Percentiles rank a stretch among this genome's conserved stretches.
phyloP scores from a whole-genome alignment of 2,797 vertebrate genomes.

The Vireo griseus region DNA sequence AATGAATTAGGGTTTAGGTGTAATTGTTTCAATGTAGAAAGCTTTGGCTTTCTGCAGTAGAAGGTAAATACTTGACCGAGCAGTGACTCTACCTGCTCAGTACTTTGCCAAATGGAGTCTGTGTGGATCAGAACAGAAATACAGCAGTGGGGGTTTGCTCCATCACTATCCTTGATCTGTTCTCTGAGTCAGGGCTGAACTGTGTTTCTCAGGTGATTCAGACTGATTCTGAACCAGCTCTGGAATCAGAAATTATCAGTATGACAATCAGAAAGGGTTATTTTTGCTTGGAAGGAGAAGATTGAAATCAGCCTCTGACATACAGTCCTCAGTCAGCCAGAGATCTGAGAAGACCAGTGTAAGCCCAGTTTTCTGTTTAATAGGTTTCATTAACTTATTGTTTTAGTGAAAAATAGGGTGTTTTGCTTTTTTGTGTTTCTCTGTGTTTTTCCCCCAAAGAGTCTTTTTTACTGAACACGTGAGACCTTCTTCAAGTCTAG shows the following conservation, averaged over 20 bases:
- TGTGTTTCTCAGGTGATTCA: neutral
- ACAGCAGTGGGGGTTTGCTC: neutral
- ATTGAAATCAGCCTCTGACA: neutral
- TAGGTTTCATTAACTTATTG: neutral
- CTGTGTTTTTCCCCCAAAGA: neutral
- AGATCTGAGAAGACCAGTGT: neutral
- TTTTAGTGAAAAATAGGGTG: neutral
- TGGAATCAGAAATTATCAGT: neutral
- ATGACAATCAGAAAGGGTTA: neutral
- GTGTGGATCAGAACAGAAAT: neutral
- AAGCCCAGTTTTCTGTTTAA: neutral
- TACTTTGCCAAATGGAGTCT: neutral
- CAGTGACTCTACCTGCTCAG: neutral
- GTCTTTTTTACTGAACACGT: neutral
- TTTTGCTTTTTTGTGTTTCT: neutral
- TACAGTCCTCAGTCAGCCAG: neutral
- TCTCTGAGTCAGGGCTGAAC: neutral
- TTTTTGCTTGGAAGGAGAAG: slow-evolving; percentile 15
- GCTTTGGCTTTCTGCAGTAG: neutral
- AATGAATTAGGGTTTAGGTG: neutral
- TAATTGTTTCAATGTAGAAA: neutral
- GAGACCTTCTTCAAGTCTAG: neutral
- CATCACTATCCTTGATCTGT: neutral
- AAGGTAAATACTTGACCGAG: neutral
- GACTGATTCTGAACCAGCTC: neutral